Conservation (phyloP, 2,113 vertebrate species). For the Antechinus flavipes region DNA sequence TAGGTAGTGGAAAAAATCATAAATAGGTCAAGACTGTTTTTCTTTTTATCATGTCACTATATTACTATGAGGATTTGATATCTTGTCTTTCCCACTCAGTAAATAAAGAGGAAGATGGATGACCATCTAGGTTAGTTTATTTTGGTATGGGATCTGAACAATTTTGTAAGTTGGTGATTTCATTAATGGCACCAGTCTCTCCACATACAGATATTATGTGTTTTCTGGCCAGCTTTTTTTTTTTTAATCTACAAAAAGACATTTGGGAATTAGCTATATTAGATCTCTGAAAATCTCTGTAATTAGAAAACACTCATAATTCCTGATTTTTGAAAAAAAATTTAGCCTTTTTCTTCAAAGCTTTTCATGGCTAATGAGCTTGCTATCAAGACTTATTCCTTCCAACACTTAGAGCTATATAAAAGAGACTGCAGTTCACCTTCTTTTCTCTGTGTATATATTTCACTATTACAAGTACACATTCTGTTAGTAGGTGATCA, state of each 20-base stretch:
- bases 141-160: not conserved
- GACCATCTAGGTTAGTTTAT: not conserved
- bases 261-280: constrained; percentile 45
- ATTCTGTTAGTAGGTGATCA: constrained; percentile 22
- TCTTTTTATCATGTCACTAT: constrained; percentile 37
- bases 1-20: not conserved
- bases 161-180: not conserved
- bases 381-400: not conserved
- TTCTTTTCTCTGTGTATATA: constrained; percentile 36
- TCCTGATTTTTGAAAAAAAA: constrained; percentile 58
- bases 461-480: constrained; percentile 49
- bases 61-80: not conserved
- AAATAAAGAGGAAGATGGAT: not conserved
- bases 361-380: constrained; percentile 67
- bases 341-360: constrained; percentile 6
- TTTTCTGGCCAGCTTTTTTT: constrained; percentile 19
- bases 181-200: not conserved
- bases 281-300: constrained; percentile 61
- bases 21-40: constrained; percentile 33
- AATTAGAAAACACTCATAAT: constrained; percentile 60
- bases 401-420: constrained; percentile 52
- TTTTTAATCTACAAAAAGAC: constrained; percentile 43
- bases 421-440: constrained; percentile 68
- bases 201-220: not conserved
- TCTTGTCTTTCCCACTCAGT: constrained; percentile 29